These are phyloP conservation scores for Sapayoa aenigma DNA, from an alignment of 2,113 vertebrate genomes.

Conservation along the genomic window DNA sequence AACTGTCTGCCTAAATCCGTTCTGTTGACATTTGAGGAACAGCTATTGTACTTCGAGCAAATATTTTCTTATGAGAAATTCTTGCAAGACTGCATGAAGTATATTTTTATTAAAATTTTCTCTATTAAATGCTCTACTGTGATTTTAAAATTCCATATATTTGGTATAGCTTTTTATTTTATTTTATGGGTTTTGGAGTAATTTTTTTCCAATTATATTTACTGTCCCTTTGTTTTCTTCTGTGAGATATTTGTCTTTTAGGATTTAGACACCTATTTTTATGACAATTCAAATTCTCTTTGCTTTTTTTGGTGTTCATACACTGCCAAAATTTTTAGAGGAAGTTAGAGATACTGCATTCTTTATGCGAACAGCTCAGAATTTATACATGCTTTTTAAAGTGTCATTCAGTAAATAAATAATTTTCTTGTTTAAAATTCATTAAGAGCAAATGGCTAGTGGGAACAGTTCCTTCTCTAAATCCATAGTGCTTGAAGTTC, in stretches of 20 bases:
- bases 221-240: background rate
- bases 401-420: background rate
- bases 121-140: background rate
- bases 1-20: background rate
- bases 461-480: constrained; percentile 24
- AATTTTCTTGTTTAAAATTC: background rate
- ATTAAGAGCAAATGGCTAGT: constrained; percentile 16
- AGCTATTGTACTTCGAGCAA: background rate
- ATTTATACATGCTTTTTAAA: background rate
- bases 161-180: background rate
- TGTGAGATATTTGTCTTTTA: background rate
- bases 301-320: background rate
- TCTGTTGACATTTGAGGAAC: background rate
- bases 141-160: background rate
- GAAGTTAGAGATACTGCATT: background rate
- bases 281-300: background rate
- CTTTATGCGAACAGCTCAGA: background rate
- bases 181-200: background rate
- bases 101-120: background rate
- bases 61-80: background rate
- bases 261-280: background rate
- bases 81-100: background rate
- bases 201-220: background rate
- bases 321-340: background rate
- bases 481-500: background rate